phyloP scores from a whole-genome alignment of 2,113 vertebrate genomes.

The Rhodinocichla rosea region DNA sequence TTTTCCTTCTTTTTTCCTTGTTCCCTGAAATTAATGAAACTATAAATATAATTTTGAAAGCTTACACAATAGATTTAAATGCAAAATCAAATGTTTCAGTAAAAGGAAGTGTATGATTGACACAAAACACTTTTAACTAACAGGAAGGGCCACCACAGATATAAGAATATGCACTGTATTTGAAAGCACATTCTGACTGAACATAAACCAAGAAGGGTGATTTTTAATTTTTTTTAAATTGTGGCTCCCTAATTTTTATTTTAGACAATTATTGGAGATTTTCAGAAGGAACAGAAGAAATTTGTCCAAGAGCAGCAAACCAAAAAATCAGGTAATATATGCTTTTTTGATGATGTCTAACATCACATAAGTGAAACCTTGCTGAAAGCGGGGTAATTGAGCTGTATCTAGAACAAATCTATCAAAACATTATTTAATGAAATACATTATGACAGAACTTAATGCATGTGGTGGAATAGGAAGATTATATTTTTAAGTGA shows the following conservation, averaged over 20 bases:
- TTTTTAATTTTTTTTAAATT: not conserved
- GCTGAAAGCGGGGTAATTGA: not conserved
- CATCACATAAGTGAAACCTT: not conserved
- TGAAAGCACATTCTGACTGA: not conserved
- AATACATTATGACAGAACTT: not conserved
- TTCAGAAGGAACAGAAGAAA: conserved; percentile 97
- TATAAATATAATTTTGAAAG: not conserved
- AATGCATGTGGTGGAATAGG: not conserved
- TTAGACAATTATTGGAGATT: conserved; percentile 96
- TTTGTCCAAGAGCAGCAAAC: conserved; percentile 94
- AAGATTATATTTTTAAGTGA: not conserved
- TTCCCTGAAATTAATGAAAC: not conserved
- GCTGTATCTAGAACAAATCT: not conserved
- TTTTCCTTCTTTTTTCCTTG: not conserved
- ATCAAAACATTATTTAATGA: not conserved
- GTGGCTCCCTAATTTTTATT: not conserved
- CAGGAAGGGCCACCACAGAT: not conserved
- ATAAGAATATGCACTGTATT: not conserved
- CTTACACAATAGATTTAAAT: not conserved
- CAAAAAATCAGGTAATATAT: conserved; percentile 85
- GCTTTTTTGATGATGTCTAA: not conserved
- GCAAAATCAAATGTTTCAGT: not conserved
- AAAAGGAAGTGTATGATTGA: not conserved
- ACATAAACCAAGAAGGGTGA: not conserved
- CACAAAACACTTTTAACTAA: not conserved